Percentiles rank a stretch among this genome's conserved stretches.
These are phyloP conservation scores for Trichogramma dendrolimi DNA, from an alignment of 2,888 invertebrate genomes.

Conservation along the genomic window DNA sequence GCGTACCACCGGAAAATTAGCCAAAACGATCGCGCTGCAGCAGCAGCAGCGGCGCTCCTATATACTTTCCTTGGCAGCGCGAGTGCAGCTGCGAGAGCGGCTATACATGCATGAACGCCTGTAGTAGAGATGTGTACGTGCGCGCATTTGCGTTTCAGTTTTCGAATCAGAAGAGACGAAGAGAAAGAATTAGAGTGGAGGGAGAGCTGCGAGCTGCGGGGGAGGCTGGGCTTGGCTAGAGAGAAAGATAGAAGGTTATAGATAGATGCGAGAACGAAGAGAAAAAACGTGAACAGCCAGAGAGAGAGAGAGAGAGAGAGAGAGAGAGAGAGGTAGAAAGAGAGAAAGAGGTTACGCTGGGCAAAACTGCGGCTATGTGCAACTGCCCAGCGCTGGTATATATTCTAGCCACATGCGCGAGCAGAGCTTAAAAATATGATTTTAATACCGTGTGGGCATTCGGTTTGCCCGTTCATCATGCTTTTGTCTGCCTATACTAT, in stretches of 20 bases:
- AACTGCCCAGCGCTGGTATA: no score
- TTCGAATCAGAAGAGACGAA: not conserved
- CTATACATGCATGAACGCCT: not conserved
- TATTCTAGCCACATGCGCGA: no score
- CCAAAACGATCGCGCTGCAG: not conserved
- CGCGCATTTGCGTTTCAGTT: not conserved
- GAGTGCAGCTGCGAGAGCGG: not conserved
- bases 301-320: constrained; percentile 9
- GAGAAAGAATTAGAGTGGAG: not conserved
- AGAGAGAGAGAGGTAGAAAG: not conserved
- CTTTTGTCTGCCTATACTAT: not conserved
- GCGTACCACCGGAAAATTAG: no score
- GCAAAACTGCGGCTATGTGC: not conserved
- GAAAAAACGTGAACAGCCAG: constrained; percentile 1
- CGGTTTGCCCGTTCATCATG: not conserved
- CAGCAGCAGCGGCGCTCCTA: not conserved
- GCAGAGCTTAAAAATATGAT: no score
- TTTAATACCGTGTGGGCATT: no score
- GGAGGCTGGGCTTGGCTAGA: not conserved
- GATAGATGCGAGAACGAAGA: not conserved
- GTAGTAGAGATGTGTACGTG: not conserved
- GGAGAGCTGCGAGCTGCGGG: not conserved
- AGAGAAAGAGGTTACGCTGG: not conserved
- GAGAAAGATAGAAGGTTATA: not conserved
- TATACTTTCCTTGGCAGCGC: not conserved